Evolutionary conservation across 2,797 vertebrate genomes (phyloP).

Genomic region (Scarus forsteni): DNA sequence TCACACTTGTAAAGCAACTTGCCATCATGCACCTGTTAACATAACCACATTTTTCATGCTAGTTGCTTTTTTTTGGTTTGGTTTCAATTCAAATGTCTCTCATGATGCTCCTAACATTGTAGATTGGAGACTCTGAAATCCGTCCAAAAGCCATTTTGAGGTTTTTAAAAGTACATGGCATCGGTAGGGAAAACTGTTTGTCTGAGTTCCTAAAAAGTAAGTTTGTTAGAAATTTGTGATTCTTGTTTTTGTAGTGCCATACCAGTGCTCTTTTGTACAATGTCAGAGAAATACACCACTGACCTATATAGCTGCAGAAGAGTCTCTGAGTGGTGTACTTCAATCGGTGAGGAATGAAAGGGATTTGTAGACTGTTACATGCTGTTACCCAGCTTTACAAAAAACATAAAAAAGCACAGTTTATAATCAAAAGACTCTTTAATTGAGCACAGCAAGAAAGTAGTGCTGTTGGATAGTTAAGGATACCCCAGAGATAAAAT

Average conservation of each 20-base stretch:
- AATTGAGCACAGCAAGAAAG: too few species aligned
- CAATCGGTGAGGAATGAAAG: conserved; percentile 4
- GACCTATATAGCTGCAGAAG: conserved; percentile 7
- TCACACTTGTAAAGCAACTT: background rate
- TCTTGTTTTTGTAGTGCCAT: conserved; percentile 9
- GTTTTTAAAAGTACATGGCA: conserved; percentile 3
- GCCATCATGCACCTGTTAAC: conserved; percentile 6
- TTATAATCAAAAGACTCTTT: too few species aligned
- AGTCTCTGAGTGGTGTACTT: conserved; percentile 12
- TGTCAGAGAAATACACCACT: conserved; percentile 25
- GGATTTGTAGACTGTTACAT: background rate
- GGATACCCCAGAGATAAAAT: too few species aligned
- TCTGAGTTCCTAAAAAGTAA: conserved; percentile 13
- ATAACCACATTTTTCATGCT: conserved; percentile 2
- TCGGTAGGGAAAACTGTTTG: conserved; percentile 12
- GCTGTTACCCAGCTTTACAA: too few species aligned
- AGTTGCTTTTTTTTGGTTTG: background rate
- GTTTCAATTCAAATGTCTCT: background rate
- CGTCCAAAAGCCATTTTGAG: conserved; percentile 14
- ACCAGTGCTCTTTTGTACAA: conserved; percentile 10
- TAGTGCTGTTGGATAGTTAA: too few species aligned
- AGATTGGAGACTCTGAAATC: conserved; percentile 12
- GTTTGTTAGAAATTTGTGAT: background rate
- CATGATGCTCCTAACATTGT: background rate
- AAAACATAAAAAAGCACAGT: too few species aligned